A percentile compares a stretch with the other conserved stretches of the same genome.
phyloP scores from a whole-genome alignment of 2,888 invertebrate genomes.

The Phyto melanocephala region DNA sequence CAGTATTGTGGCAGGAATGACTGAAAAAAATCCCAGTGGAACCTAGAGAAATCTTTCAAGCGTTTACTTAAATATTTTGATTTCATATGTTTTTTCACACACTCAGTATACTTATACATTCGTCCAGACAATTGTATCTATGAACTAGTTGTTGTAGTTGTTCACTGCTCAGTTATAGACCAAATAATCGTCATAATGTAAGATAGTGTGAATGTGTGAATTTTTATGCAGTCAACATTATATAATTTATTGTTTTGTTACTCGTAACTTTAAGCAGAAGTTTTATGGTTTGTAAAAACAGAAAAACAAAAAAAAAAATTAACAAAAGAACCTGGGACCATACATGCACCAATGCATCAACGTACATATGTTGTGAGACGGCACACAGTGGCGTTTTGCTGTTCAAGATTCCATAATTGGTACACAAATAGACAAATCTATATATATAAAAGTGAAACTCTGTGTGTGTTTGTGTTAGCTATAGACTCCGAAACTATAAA shows the following conservation, averaged over 20 bases:
- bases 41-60: constrained; percentile 26
- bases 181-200: constrained; percentile 20
- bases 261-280: constrained; percentile 40
- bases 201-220: constrained; percentile 8
- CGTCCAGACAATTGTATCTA: neutral
- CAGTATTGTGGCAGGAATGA: neutral
- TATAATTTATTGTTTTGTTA: constrained; percentile 60
- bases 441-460: no score
- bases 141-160: neutral
- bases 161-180: constrained; percentile 1
- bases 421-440: no score
- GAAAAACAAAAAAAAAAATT: neutral
- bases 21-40: neutral
- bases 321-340: neutral
- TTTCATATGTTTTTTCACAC: constrained; percentile 6
- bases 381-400: neutral
- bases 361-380: neutral
- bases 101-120: neutral
- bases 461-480: no score
- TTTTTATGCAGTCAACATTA: constrained; percentile 48
- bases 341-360: neutral
- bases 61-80: constrained; percentile 8
- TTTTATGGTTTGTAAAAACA: constrained; percentile 60
- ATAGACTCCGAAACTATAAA: no score
- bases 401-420: no score